These are phyloP conservation scores for Fregetta grallaria DNA, from an alignment of 2,113 vertebrate species.

Conservation along the genomic window DNA sequence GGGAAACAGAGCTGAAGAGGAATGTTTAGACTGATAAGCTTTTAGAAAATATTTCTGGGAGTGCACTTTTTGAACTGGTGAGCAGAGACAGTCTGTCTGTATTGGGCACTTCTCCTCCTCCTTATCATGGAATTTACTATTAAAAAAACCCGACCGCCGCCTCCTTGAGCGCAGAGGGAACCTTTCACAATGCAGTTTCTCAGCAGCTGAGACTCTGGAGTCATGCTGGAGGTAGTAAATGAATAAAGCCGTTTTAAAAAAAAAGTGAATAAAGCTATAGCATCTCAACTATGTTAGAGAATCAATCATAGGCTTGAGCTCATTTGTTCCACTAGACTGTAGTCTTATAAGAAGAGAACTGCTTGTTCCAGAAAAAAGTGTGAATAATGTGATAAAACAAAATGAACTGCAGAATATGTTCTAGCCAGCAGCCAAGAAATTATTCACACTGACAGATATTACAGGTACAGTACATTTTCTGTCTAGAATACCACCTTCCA, in stretches of 20 bases:
- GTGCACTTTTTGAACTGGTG: constrained; percentile 61
- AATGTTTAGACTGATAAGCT: constrained; percentile 67
- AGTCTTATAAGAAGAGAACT: constrained; percentile 41
- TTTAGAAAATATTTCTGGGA: constrained; percentile 70
- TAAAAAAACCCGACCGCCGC: not conserved
- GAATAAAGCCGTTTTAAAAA: constrained; percentile 35
- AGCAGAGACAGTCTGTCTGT: constrained; percentile 71
- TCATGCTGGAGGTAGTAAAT: constrained; percentile 44
- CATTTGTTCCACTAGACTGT: constrained; percentile 54
- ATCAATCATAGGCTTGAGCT: constrained; percentile 57
- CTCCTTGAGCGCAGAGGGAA: constrained; percentile 58
- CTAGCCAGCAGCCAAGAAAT: constrained; percentile 64
- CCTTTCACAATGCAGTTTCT: constrained; percentile 60
- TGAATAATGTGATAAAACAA: constrained; percentile 65
- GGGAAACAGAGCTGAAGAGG: constrained; percentile 37
- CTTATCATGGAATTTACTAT: constrained; percentile 62
- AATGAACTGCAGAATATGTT: constrained; percentile 59
- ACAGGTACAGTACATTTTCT: constrained; percentile 52
- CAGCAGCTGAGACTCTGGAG: constrained; percentile 32
- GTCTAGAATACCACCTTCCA: constrained; percentile 10
- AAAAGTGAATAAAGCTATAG: constrained; percentile 36
- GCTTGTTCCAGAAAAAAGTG: constrained; percentile 65
- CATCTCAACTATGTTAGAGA: constrained; percentile 46
- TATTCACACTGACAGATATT: constrained; percentile 61
- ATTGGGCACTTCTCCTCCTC: constrained; percentile 42